phyloP scores from a whole-genome alignment of 1,140 invertebrate genomes.

The Tachypleus tridentatus region DNA sequence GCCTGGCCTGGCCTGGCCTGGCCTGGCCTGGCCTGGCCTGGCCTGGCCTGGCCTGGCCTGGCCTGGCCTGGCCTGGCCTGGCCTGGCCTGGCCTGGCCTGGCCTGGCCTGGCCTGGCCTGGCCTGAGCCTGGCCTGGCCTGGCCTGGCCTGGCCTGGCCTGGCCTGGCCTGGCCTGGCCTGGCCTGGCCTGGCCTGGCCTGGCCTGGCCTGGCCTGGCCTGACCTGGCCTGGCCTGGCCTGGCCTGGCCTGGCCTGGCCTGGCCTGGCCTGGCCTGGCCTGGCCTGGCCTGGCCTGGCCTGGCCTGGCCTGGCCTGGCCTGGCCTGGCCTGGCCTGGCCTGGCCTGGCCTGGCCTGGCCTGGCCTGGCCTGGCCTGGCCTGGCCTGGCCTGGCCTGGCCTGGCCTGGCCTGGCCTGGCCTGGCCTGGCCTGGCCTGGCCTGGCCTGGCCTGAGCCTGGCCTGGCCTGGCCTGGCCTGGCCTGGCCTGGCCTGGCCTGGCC shows the following conservation, averaged over 20 bases:
- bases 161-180: conserved; percentile 22
- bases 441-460: conserved; percentile 24
- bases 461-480: conserved; percentile 25
- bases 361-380: conserved; percentile 22
- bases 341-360: conserved; percentile 17
- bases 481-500: conserved; percentile 26
- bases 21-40: conserved; percentile 24
- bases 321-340: conserved; percentile 20
- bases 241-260: conserved; percentile 25
- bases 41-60: conserved; percentile 24
- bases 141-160: conserved; percentile 26
- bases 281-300: conserved; percentile 24
- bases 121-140: conserved; percentile 24
- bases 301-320: conserved; percentile 23
- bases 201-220: conserved; percentile 25
- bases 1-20: conserved; percentile 25
- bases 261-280: conserved; percentile 23
- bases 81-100: conserved; percentile 19
- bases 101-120: conserved; percentile 23
- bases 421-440: conserved; percentile 21
- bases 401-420: conserved; percentile 23
- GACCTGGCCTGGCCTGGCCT: conserved; percentile 26
- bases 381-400: conserved; percentile 26
- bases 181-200: conserved; percentile 23
- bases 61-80: conserved; percentile 22